Evolutionary conservation across 2,113 vertebrate genomes (phyloP).

Genomic region (Glareola pratincola): DNA sequence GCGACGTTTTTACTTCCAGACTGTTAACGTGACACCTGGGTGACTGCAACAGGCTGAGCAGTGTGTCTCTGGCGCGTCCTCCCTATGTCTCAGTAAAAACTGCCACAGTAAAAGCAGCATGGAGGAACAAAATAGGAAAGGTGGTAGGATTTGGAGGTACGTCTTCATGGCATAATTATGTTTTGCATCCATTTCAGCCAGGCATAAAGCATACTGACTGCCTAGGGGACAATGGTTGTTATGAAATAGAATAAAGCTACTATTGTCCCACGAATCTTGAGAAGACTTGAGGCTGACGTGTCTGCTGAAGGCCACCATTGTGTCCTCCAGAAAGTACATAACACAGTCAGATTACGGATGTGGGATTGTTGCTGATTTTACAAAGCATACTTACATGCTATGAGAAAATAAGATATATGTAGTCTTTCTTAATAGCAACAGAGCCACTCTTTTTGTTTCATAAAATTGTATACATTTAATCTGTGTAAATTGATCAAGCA

Average conservation of each 20-base stretch:
- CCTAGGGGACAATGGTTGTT: background rate
- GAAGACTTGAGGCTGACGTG: background rate
- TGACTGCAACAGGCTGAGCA: background rate
- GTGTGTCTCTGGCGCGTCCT: background rate
- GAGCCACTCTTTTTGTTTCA: background rate
- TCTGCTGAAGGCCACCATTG: background rate
- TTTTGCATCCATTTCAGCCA: background rate
- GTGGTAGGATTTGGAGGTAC: background rate
- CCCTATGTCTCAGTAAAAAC: fast-evolving
- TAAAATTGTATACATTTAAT: background rate
- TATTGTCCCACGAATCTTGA: background rate
- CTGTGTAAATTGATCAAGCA: background rate
- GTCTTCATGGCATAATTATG: background rate
- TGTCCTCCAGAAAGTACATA: background rate
- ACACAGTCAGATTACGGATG: background rate
- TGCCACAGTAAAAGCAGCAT: background rate
- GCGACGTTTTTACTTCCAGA: fast-evolving
- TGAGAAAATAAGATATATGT: background rate
- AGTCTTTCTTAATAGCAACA: background rate
- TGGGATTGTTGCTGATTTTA: background rate
- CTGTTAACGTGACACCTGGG: background rate
- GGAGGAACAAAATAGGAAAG: background rate
- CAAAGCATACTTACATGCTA: background rate
- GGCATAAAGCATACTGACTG: background rate
- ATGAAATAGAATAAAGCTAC: background rate